Conservation (phyloP, 2,797 vertebrate species). For the Tympanoctomys barrerae region DNA sequence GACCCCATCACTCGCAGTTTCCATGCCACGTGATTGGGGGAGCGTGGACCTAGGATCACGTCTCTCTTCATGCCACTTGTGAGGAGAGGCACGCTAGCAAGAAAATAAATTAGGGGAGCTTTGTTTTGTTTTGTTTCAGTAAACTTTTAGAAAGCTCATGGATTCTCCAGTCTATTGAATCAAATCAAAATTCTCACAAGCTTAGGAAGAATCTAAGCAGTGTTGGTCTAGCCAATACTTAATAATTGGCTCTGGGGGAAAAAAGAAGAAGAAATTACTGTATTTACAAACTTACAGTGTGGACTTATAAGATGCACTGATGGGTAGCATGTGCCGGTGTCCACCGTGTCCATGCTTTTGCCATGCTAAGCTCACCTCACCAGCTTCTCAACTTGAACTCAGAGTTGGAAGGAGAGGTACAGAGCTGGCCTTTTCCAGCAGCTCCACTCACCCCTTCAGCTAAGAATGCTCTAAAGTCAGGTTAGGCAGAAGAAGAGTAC, state of each 20-base stretch:
- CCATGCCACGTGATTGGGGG: neutral
- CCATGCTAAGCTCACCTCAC: neutral
- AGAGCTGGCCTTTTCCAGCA: neutral
- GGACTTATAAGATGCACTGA: neutral
- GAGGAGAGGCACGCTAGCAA: neutral
- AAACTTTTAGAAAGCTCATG: neutral
- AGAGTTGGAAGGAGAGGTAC: neutral
- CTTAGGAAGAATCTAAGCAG: neutral
- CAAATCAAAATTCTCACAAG: conserved; percentile 10
- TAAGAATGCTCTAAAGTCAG: neutral
- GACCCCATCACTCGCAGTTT: neutral
- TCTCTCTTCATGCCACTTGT: neutral
- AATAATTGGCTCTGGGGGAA: neutral
- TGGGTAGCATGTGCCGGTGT: neutral
- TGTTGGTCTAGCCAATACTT: neutral
- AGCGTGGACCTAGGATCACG: neutral
- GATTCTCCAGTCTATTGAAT: neutral
- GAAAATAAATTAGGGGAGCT: neutral
- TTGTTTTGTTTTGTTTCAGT: neutral
- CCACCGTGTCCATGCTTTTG: neutral
- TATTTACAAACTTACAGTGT: no score
- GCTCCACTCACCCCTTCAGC: neutral
- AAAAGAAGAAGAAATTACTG: neutral
- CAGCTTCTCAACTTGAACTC: neutral
- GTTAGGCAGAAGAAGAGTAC: neutral